Conservation (phyloP, 2,888 invertebrate genomes). For the Eristalinus aeneus region DNA sequence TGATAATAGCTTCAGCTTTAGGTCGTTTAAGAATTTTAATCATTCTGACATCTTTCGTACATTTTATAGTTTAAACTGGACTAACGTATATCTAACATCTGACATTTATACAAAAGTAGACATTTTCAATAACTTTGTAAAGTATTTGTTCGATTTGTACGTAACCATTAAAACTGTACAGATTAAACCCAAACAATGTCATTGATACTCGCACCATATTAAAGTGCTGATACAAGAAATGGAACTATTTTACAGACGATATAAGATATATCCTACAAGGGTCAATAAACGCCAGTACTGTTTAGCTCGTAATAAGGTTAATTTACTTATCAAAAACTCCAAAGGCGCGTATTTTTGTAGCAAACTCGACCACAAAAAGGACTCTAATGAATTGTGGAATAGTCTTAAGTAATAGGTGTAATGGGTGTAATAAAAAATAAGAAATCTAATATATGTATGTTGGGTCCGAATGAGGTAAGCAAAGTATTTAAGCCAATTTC, state of each 20-base stretch:
- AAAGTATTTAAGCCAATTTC: background rate
- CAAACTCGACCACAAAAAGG: background rate
- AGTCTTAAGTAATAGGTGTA: background rate
- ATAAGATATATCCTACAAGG: background rate
- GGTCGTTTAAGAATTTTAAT: background rate
- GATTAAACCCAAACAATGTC: background rate
- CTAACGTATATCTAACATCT: background rate
- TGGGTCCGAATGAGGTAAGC: background rate
- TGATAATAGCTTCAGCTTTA: background rate
- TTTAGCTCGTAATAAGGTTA: background rate
- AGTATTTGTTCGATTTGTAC: slow-evolving; percentile 4
- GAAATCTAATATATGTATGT: background rate
- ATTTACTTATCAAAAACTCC: background rate
- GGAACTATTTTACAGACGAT: background rate
- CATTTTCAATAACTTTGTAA: background rate
- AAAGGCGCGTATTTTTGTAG: background rate
- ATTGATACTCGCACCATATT: background rate
- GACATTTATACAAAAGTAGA: background rate
- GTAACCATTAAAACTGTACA: background rate
- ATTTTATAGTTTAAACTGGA: background rate
- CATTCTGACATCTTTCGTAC: background rate
- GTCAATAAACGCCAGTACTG: background rate
- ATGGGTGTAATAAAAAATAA: background rate
- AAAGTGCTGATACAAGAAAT: background rate
- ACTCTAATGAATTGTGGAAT: background rate